A percentile compares a stretch with the other conserved stretches of the same genome.
Evolutionary conservation across 2,888 invertebrate genomes (phyloP).

Genomic region (Noctuana brunneofusca): DNA sequence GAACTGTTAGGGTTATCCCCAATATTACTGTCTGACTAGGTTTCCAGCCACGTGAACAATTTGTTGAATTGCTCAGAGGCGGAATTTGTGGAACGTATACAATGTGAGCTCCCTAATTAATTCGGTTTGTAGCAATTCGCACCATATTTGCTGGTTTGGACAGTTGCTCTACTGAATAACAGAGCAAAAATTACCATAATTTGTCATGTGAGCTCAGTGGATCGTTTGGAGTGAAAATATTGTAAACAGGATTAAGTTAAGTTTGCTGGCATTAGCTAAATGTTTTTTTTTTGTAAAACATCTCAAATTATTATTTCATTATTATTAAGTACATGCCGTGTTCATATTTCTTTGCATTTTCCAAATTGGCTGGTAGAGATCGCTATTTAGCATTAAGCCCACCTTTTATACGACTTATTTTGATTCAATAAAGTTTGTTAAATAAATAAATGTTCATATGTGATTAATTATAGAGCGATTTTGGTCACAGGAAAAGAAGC

Average conservation of each 20-base stretch:
- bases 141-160: conserved; percentile 9
- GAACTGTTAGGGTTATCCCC: too few species aligned
- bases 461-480: too few species aligned
- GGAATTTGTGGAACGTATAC: neutral
- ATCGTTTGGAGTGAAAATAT: neutral
- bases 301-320: neutral
- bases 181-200: conserved; percentile 1
- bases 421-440: too few species aligned
- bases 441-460: too few species aligned
- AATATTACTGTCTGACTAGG: too few species aligned
- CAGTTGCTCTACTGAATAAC: neutral
- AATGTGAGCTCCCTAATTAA: conserved; percentile 6
- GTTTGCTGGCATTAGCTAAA: neutral
- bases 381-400: too few species aligned
- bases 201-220: neutral
- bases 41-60: too few species aligned
- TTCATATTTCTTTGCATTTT: too few species aligned
- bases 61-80: too few species aligned
- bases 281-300: neutral
- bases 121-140: conserved; percentile 12
- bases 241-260: neutral
- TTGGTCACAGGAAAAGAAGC: neutral
- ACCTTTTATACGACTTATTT: too few species aligned
- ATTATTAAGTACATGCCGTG: too few species aligned
- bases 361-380: too few species aligned